Evolutionary conservation across 2,113 vertebrate genomes (phyloP), one percentile per base, ranked within the genome.

Genomic region (Addax nasomaculatus): DNA sequence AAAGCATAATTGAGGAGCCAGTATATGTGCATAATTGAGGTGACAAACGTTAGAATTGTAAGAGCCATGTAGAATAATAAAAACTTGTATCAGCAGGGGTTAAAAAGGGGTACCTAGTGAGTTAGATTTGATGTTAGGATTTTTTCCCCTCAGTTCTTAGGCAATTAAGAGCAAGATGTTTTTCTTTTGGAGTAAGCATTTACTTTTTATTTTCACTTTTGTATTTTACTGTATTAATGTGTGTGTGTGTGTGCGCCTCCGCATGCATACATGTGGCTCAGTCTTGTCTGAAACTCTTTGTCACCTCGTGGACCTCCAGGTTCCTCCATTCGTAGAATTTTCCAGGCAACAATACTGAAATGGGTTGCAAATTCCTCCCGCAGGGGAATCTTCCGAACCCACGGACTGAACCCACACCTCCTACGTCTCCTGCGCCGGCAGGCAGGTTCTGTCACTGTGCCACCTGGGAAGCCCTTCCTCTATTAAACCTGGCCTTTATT

Each of bases 161-260:
- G 39, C 30, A 39, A 21, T 76, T 43, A 76, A 90, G 29, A 80
- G 11, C 4, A 27, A 57, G 7, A 16, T 79, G 3, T 67, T 80
- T 93, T 88, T 86, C 58, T 93, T 83, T 55, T 90, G 27, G 29
- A 23, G 23, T 86, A 53, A 97, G 30, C 12, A 53, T 49, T 93
- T 93, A 25, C 27, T 85, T 87, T 96, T 92, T 62, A 47, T 97
- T 95, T 96, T 97, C 17, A 36, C 30, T 33, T 43, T 64, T 88
- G 29, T 94, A 23, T 87, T 92, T 95, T 85, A 87, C 49, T 76
- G 30, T 57, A n/a, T 86, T 89, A 90, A 80, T 70, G 67, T 70
- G n/a, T 67, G 62, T 8, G 60, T n/a, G 30, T 33, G 23, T 11
- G 57, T 1, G 11, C 14, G 58, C 57, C 57, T 58, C 57, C 10